phyloP scores from a whole-genome alignment of 2,113 vertebrate genomes.

The Brachypodius melanocephalos region DNA sequence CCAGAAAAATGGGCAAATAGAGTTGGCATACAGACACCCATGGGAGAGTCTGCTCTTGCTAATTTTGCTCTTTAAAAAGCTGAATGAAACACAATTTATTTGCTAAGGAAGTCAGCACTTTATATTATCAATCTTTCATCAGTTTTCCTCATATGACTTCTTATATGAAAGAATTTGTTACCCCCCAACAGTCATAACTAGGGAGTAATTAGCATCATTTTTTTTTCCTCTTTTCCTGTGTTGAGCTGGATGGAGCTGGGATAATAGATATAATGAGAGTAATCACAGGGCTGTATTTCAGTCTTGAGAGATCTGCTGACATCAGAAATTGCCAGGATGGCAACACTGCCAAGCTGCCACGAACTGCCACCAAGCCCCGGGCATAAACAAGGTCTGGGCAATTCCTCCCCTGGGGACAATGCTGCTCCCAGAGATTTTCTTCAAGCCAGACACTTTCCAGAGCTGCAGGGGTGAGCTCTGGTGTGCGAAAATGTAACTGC shows the following conservation, averaged over 20 bases:
- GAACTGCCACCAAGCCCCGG: background rate
- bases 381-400: background rate
- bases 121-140: background rate
- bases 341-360: background rate
- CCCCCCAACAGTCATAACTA: background rate
- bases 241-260: background rate
- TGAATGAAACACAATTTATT: background rate
- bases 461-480: background rate
- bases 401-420: background rate
- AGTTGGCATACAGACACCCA: background rate
- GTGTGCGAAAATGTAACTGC: background rate
- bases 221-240: background rate
- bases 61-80: constrained; percentile 2
- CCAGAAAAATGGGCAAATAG: background rate
- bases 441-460: background rate
- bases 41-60: background rate
- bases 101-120: background rate
- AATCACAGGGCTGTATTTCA: background rate
- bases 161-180: background rate
- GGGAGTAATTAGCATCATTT: background rate
- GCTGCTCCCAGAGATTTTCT: background rate
- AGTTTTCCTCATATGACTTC: background rate
- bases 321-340: background rate
- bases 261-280: constrained; percentile 16
- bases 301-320: background rate